Base-by-base conservation (phyloP, 2,888 invertebrate species). In the Netelia fuscicornis region DNA sequence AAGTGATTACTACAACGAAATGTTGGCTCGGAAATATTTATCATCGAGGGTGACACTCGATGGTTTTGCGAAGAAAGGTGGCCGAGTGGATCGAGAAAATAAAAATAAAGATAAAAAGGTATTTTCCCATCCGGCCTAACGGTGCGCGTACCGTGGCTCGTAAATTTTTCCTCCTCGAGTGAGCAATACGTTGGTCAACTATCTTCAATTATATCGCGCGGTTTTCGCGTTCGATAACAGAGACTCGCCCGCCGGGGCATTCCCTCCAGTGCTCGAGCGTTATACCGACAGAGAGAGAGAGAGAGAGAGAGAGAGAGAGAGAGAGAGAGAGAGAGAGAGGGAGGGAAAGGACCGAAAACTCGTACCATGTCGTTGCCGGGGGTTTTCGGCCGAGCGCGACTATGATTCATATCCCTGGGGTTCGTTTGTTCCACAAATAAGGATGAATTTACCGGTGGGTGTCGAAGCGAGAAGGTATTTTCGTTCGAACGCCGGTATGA, bases 391-490 rank as follows among this genome's bases (percentile, higher is more conserved):
- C 75, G 70, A 52, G 37, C 80, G 44, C 86, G 67, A 78, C 84
- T 64, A 84, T 84, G 81, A 86, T 86, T 86, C 77, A 84, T 86
- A 81, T 70, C 44, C 74, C 77, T 56, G 74, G 65, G 56, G 77
- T 83, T 74, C 81, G 84, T 76, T 86, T 81, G 75, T 84, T 86
- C 86, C 84, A 83, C 86, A 86, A 83, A 86, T 86, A 84, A 86
- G 83, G 86, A 72, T 70, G 70, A 86, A 83, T 86, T 86, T 86
- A 81, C 68, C 82, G 83, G 82, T 72, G 83, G 79, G 82, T 76
- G 82, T 79, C 82, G 83, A 83, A 72, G 80, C 85, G 84, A 83
- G 86, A 89, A 87, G 86, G 87, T 89, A 89, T 88, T 88, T 87
- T 86, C 81, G 75, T 83, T 74, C 86, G 78, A 72, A 81, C 82